phyloP scores from a whole-genome alignment of 2,888 invertebrate genomes.

The Lobophora halterata region DNA sequence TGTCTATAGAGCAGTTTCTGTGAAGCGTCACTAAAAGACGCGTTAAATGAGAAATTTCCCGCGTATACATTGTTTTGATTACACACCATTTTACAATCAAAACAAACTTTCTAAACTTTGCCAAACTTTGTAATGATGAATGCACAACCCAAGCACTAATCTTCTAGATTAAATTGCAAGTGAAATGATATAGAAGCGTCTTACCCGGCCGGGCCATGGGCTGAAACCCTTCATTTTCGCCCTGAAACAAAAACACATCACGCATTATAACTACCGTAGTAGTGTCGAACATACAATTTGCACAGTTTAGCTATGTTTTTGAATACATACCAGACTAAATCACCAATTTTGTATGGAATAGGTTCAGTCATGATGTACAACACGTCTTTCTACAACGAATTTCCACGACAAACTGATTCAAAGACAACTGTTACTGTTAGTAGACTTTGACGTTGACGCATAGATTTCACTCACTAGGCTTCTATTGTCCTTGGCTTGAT shows the following conservation, averaged over 20 bases:
- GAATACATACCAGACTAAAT: constrained; percentile 77
- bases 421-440: constrained; percentile 43
- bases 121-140: constrained; percentile 9
- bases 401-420: constrained; percentile 71
- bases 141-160: constrained; percentile 9
- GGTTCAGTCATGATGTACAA: constrained; percentile 68
- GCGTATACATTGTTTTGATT: constrained; percentile 40
- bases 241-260: constrained; percentile 83
- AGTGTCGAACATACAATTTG: constrained; percentile 57
- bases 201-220: constrained; percentile 98
- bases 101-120: constrained; percentile 26
- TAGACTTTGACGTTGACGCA: constrained; percentile 38
- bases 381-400: constrained; percentile 48
- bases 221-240: constrained; percentile 99
- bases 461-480: too few relatives aligned
- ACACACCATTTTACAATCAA: constrained; percentile 27
- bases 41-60: constrained; percentile 48
- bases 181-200: constrained; percentile 68
- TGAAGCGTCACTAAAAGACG: constrained; percentile 34
- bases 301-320: constrained; percentile 34
- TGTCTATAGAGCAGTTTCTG: constrained; percentile 21
- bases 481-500: constrained; percentile 44
- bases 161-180: constrained; percentile 12
- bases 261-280: constrained; percentile 29
- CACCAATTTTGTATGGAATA: constrained; percentile 76